Percentiles rank a stretch among this genome's conserved stretches.
Evolutionary conservation across 2,797 vertebrate genomes (phyloP).

Genomic region (Geotrypetes seraphini): DNA sequence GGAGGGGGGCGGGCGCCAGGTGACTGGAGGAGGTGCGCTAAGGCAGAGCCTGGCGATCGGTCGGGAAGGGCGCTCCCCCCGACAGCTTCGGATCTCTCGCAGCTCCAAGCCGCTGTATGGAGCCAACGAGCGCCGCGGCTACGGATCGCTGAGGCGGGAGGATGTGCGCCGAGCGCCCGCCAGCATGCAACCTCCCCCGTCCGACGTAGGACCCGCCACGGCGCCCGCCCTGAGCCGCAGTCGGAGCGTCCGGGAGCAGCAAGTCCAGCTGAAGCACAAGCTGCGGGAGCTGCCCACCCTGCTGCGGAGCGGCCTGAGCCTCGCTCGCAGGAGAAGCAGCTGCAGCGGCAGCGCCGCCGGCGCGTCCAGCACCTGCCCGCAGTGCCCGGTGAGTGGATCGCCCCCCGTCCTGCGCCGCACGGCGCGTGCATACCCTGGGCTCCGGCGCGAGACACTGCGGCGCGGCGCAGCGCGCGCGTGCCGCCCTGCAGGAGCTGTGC

Average conservation of each 20-base stretch:
- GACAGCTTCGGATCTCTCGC: no score
- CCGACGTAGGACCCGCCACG: slow-evolving; percentile 22
- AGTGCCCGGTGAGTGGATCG: not conserved
- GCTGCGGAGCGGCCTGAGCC: slow-evolving; percentile 55
- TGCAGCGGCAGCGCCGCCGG: not conserved
- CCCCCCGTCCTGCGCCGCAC: no score
- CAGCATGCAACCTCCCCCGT: slow-evolving; percentile 42
- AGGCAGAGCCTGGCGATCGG: no score
- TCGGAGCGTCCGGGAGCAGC: slow-evolving; percentile 25
- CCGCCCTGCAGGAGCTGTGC: no score
- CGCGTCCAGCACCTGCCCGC: not conserved
- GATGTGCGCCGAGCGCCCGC: slow-evolving; percentile 9
- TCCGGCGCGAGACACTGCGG: no score
- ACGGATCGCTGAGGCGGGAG: slow-evolving; percentile 4
- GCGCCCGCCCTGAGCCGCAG: slow-evolving; percentile 28
- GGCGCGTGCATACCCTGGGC: no score
- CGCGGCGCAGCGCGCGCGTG: no score
- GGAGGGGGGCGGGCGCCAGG: slow-evolving; percentile 2
- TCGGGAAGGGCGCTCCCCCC: not conserved
- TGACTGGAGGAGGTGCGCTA: no score
- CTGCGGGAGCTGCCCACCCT: slow-evolving; percentile 54
- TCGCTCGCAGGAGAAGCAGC: slow-evolving; percentile 49
- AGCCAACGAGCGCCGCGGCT: no score
- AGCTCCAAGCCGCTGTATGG: no score
- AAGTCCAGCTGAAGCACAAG: slow-evolving; percentile 51